phyloP scores from a whole-genome alignment of 2,113 vertebrate species.

The Machaerirhynchus nigripectus region DNA sequence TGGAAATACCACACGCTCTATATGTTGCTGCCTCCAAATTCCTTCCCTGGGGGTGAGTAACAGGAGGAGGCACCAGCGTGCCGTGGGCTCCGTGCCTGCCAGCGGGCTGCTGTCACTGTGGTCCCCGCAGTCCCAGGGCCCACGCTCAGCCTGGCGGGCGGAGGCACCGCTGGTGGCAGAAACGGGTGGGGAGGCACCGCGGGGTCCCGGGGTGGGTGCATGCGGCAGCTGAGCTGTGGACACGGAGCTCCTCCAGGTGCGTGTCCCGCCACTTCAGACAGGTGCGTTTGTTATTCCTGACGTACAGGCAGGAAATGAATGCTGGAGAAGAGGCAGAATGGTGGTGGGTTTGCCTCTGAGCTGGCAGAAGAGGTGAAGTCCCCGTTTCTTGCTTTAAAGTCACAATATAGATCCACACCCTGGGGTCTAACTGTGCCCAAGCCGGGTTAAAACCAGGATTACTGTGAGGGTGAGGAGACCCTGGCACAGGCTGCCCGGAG shows the following conservation, averaged over 20 bases:
- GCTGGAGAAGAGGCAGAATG: not conserved
- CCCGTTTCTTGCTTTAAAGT: not conserved
- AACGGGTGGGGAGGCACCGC: not conserved
- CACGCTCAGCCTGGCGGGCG: not conserved
- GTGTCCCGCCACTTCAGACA: not conserved
- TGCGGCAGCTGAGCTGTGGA: not conserved
- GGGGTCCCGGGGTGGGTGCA: fast-evolving
- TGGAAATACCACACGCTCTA: slow-evolving; percentile 11
- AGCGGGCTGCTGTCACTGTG: not conserved
- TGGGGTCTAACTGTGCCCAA: not conserved
- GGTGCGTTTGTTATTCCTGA: not conserved
- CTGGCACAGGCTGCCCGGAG: not conserved
- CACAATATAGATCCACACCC: fast-evolving
- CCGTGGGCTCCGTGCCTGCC: not conserved
- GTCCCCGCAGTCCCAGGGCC: not conserved
- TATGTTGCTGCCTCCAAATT: slow-evolving; percentile 5
- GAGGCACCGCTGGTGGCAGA: not conserved
- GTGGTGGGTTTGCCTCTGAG: not conserved
- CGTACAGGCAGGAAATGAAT: not conserved
- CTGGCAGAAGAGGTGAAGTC: not conserved
- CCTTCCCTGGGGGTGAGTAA: not conserved
- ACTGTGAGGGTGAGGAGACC: fast-evolving
- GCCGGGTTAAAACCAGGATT: not conserved
- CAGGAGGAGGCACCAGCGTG: not conserved
- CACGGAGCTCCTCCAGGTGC: fast-evolving